Evolutionary conservation across 2,797 vertebrate species (phyloP), one percentile per base, ranked within the genome.

Genomic region (Epinephelus coioides): DNA sequence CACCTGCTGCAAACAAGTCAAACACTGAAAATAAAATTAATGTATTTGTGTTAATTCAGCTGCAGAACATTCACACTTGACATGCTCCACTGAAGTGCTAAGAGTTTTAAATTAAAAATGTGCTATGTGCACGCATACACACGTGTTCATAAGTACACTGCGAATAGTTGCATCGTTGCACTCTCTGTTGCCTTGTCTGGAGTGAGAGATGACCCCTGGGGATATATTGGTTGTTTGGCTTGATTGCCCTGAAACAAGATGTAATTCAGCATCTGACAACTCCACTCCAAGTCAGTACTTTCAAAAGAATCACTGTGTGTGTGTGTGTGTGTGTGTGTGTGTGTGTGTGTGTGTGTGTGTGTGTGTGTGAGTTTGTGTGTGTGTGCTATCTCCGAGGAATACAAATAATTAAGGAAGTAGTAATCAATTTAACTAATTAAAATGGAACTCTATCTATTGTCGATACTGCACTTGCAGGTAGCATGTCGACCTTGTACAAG

Each of bases 221-320:
- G 71, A 81, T 80, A 46, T 12, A 68, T 38, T 54, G 56, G 12
- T 67, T 71, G 23, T 70, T 57, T 59, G 38, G 55, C 49, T 76
- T 78, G 77, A 82, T 79, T 83, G 73, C 49, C 7, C 57, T 21
- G 65, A 69, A 78, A 87, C 40, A 70, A 71, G 61, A 78, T 77
- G 43, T 64, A 74, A 46, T 86, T 79, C 27, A 9, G 56, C 64
- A 53, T 78, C 55, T 60, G 79, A 85, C 88, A 81, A 63, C 44
- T 76, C 55, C 17, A 78, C 81, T 88, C 40, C 65, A 77, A 56
- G 53, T 59, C 71, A 67, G 49, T 57, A 55, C 54, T 74, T 79
- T 49, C 2, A 50, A 57, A 67, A 72, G n/a, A 69, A 56, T 43
- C n/a, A 25, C 34, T 8, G 7, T 8, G 34, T 34, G 34, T 34